Evolutionary conservation across 2,113 vertebrate genomes (phyloP).

Genomic region (Pangasianodon gigas): DNA sequence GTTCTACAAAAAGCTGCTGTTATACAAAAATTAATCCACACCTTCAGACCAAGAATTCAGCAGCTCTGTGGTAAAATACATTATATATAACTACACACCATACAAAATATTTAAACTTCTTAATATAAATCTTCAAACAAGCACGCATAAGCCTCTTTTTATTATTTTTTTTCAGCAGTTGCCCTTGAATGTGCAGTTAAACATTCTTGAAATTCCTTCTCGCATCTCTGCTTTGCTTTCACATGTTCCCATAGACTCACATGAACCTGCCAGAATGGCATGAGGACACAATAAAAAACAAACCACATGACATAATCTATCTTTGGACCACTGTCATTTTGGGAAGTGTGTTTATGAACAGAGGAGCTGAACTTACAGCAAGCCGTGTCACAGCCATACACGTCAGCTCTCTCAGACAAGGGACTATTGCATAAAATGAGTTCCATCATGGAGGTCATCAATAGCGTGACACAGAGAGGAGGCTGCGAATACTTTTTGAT

Average conservation of each 20-base stretch:
- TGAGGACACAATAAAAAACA: constrained; percentile 8
- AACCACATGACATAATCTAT: constrained; percentile 28
- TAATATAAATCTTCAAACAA: neutral
- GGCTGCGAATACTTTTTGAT: neutral
- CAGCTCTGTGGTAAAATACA: neutral
- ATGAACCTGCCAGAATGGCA: constrained; percentile 15
- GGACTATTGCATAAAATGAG: constrained; percentile 22
- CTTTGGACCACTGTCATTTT: neutral
- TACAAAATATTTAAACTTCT: neutral
- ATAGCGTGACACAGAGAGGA: neutral
- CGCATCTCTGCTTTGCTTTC: neutral
- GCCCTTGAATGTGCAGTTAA: neutral
- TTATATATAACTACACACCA: neutral
- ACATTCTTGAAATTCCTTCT: constrained; percentile 23
- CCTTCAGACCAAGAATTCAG: neutral
- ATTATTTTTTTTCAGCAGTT: neutral
- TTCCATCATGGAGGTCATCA: neutral
- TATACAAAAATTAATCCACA: neutral
- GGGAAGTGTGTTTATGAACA: neutral
- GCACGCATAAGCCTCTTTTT: neutral
- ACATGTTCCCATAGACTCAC: constrained; percentile 4
- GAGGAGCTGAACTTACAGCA: neutral
- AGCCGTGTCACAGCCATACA: neutral
- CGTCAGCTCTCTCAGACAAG: neutral
- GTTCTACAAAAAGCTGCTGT: neutral